phyloP scores from a whole-genome alignment of 2,888 invertebrate species.

The Chromoteleia sp. region DNA sequence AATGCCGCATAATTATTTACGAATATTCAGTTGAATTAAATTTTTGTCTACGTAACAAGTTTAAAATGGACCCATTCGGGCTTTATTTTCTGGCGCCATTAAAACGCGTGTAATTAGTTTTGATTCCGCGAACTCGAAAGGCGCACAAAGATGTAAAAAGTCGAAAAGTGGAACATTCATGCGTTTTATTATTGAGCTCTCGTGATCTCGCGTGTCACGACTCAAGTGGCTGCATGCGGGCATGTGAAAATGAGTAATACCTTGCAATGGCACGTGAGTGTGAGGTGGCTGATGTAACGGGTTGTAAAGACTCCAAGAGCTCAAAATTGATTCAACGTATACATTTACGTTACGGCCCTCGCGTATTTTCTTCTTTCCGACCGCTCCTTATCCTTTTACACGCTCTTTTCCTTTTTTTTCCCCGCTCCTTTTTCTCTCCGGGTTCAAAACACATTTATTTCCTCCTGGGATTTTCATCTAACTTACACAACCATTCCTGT shows the following conservation, averaged over 20 bases:
- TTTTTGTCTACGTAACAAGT: too few species aligned
- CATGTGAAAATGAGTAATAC: constrained; percentile 53
- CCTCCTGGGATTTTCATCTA: constrained; percentile 45
- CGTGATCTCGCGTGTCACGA: constrained; percentile 46
- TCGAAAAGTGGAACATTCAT: constrained; percentile 34
- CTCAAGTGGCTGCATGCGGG: constrained; percentile 30
- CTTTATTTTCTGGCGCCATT: too few species aligned
- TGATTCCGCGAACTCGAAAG: constrained; percentile 11
- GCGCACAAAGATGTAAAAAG: constrained; percentile 15
- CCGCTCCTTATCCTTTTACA: constrained; percentile 33
- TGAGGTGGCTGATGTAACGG: constrained; percentile 53
- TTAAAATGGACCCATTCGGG: too few species aligned
- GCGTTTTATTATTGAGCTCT: constrained; percentile 44
- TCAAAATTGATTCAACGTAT: constrained; percentile 51
- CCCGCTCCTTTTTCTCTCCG: constrained; percentile 19
- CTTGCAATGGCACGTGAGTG: constrained; percentile 47
- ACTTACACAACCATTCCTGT: constrained; percentile 28
- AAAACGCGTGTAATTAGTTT: constrained; percentile 28
- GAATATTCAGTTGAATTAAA: too few species aligned
- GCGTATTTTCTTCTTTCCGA: constrained; percentile 39
- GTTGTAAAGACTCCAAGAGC: constrained; percentile 44
- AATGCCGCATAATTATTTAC: too few species aligned
- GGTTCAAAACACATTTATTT: constrained; percentile 53
- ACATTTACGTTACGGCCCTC: constrained; percentile 34
- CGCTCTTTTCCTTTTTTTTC: constrained; percentile 10